These are phyloP conservation scores for Candidula unifasciata DNA, from an alignment of 2,888 invertebrate species.

Conservation along the genomic window DNA sequence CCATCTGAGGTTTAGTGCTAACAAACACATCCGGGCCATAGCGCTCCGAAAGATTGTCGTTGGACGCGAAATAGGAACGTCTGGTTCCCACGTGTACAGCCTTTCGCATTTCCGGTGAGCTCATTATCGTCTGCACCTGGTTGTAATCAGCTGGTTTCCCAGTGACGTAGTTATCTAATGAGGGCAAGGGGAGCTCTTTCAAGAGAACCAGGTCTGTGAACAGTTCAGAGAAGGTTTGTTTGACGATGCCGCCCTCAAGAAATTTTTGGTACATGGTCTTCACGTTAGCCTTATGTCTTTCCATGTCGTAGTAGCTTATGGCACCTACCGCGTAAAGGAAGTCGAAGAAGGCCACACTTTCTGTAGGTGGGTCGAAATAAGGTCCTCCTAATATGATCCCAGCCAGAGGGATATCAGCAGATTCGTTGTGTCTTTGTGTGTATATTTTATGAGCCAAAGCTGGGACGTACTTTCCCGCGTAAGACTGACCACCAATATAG, in stretches of 20 bases:
- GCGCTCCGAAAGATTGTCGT: constrained; percentile 37
- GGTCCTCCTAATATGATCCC: constrained; percentile 76
- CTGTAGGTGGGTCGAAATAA: constrained; percentile 73
- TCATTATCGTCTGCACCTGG: constrained; percentile 22
- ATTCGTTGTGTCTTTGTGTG: constrained; percentile 58
- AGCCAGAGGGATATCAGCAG: constrained; percentile 63
- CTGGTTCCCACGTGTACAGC: constrained; percentile 32
- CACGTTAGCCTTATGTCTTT: constrained; percentile 34
- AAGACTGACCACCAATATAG: constrained; percentile 87
- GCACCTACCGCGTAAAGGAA: constrained; percentile 44
- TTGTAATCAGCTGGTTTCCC: constrained; percentile 36
- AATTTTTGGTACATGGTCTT: constrained; percentile 43
- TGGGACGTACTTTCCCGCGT: constrained; percentile 85
- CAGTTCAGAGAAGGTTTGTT: constrained; percentile 27
- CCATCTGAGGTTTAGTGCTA: constrained; percentile 40
- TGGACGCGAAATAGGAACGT: constrained; percentile 10
- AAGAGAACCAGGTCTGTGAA: constrained; percentile 44
- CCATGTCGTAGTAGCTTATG: constrained; percentile 41
- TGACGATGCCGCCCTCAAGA: background rate
- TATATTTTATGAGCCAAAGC: constrained; percentile 81
- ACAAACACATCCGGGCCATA: constrained; percentile 49
- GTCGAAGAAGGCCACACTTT: constrained; percentile 50
- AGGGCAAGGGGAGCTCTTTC: constrained; percentile 38
- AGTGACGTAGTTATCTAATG: constrained; percentile 48
- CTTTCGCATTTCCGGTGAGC: background rate